phyloP scores from a whole-genome alignment of 2,113 vertebrate species.

The Cyphomyrus plagiostoma region DNA sequence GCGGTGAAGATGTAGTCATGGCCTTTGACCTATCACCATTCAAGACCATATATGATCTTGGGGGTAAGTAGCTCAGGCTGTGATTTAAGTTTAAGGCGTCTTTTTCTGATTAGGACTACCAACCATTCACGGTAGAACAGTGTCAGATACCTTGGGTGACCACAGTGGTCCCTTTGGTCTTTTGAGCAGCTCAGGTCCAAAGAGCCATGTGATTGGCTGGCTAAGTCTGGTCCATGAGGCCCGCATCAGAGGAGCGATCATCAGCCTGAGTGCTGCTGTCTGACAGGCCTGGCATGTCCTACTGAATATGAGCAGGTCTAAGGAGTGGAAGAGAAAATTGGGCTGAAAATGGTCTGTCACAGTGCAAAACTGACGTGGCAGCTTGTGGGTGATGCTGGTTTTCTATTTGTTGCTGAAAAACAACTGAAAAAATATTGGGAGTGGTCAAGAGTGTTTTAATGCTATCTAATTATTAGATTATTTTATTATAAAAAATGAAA shows the following conservation, averaged over 20 bases:
- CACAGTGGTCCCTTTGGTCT: neutral
- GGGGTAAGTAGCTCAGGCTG: constrained; percentile 59
- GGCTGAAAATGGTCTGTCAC: neutral
- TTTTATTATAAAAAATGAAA: neutral
- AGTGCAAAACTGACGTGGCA: neutral
- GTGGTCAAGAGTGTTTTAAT: neutral
- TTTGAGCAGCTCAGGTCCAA: neutral
- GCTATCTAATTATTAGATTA: neutral
- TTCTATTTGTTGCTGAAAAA: neutral
- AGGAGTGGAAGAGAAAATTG: neutral
- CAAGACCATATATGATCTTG: constrained; percentile 71
- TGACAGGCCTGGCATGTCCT: neutral
- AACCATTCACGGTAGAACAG: neutral
- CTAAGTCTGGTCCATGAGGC: neutral
- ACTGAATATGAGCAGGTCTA: neutral
- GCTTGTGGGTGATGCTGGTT: neutral
- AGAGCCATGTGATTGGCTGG: neutral
- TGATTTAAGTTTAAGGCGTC: neutral
- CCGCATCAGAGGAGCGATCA: neutral
- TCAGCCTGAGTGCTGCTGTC: neutral
- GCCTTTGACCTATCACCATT: constrained; percentile 80
- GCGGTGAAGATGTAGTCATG: constrained; percentile 64
- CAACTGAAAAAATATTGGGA: neutral
- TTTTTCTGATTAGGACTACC: neutral
- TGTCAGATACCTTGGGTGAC: neutral